Base-by-base conservation (phyloP, 2,113 vertebrate genomes). In the Tetrao urogallus region DNA sequence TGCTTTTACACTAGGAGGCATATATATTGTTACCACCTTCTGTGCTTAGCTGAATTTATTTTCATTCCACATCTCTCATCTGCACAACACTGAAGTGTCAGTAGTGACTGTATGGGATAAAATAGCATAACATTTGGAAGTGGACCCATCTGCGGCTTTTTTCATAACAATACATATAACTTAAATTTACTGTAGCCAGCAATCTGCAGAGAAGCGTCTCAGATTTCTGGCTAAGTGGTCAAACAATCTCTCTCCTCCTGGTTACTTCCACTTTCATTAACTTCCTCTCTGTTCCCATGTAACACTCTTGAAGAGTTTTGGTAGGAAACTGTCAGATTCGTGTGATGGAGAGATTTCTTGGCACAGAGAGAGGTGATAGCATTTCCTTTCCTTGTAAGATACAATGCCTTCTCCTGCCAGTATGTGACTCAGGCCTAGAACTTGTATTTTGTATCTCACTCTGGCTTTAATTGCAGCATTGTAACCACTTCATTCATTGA, bases 401-500 rank as follows among this genome's bases (percentile, higher is more conserved):
- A 4, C 8, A 22, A 22, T 77, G 20, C 56, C 70, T 92, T 83
- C 42, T 74, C 13, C 56, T 57, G 60, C 5, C 50, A 45, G 48
- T 18, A 11, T 5, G 13, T 54, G 69, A 42, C 40, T 32, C 0
- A 6, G 48, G 28, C 30, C 32, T 10, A 72, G 70, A 92, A 78
- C 19, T 58, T 86, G 30, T 63, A 48, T 84, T 94, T 92, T 69
- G 72, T n/a, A 66, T 27, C 50, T 88, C 70, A 78, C 12, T 3
- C 27, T 74, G 52, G 82, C 67, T 82, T 88, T 45, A n/a, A 57
- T 71, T 84, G 82, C 54, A 90, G 70, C 52, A 78, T 0, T 78
- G 13, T 65, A 88, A 73, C 69, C 25, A 52, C 47, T 92, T 94
- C 13, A 67, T 91, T 92, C 48, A 84, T 74, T 94, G 92, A 90